Conservation (phyloP, 2,113 vertebrate genomes). For the Cairina moschata region DNA sequence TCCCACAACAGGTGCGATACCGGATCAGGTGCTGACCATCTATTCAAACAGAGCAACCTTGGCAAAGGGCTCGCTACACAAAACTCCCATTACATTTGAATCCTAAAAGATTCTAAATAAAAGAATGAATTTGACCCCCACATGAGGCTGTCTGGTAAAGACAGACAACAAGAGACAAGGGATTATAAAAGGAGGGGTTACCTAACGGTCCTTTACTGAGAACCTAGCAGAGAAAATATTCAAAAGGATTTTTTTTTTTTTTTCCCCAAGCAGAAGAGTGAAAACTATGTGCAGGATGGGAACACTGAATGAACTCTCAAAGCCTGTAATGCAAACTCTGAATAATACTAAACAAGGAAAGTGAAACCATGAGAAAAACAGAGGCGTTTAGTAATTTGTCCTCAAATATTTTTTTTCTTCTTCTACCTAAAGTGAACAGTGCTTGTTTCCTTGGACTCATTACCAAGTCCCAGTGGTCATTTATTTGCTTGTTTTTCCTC, state of each 20-base stretch:
- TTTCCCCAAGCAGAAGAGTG: background rate
- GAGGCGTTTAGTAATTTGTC: background rate
- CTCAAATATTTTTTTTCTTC: background rate
- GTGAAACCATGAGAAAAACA: background rate
- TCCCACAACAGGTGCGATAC: background rate
- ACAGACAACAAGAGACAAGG: background rate
- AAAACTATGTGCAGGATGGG: background rate
- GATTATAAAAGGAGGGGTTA: background rate
- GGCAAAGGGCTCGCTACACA: background rate
- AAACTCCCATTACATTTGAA: background rate
- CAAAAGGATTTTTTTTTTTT: background rate
- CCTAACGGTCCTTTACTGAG: background rate
- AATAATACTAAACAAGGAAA: background rate
- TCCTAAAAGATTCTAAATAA: background rate
- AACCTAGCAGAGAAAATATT: background rate
- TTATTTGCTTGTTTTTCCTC: background rate
- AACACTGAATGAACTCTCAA: background rate
- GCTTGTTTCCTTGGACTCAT: background rate
- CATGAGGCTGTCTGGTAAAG: background rate
- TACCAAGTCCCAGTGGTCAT: background rate
- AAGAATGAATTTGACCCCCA: background rate
- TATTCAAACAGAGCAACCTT: background rate
- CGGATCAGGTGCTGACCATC: background rate
- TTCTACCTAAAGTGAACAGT: background rate
- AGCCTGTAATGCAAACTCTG: background rate